Conservation (phyloP, 2,888 invertebrate species). For the Spicauda simplicius region DNA sequence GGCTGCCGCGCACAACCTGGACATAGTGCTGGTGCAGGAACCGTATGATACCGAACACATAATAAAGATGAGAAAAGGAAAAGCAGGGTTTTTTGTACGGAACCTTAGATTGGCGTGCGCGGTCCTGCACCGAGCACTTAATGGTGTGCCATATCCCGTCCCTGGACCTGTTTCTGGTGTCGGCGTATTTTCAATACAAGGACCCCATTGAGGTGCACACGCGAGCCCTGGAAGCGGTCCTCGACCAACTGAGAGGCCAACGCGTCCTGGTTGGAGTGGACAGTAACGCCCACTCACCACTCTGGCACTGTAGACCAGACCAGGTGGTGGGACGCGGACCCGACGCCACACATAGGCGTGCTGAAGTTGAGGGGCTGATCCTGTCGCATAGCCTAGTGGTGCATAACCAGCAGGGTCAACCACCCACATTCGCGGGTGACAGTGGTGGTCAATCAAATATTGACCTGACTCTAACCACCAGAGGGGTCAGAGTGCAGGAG, state of each 20-base stretch:
- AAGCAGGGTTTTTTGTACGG: constrained; percentile 39
- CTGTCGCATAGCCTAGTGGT: constrained; percentile 14
- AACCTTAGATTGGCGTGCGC: constrained; percentile 28
- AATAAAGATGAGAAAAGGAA: too few relatives aligned
- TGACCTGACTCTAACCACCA: constrained; percentile 34
- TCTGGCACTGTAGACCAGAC: too few relatives aligned
- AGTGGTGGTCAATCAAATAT: constrained; percentile 34
- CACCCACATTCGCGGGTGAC: constrained; percentile 31
- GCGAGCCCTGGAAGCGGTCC: too few relatives aligned
- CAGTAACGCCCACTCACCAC: constrained; percentile 39
- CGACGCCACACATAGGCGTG: too few relatives aligned
- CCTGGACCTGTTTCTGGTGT: constrained; percentile 35
- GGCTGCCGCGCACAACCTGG: too few relatives aligned
- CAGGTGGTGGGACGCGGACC: too few relatives aligned
- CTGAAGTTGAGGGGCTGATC: constrained; percentile 40
- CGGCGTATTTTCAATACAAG: constrained; percentile 42
- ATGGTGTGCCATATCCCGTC: constrained; percentile 35
- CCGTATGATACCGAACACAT: too few relatives aligned
- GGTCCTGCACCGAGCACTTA: constrained; percentile 40
- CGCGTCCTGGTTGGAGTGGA: too few relatives aligned
- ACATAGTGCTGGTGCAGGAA: too few relatives aligned
- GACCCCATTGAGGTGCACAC: constrained; percentile 38
- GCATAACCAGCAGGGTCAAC: constrained; percentile 9
- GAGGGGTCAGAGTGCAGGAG: not conserved
- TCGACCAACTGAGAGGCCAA: too few relatives aligned